These are phyloP conservation scores for Mimas tiliae DNA, from an alignment of 2,888 invertebrate genomes.

Conservation along the genomic window DNA sequence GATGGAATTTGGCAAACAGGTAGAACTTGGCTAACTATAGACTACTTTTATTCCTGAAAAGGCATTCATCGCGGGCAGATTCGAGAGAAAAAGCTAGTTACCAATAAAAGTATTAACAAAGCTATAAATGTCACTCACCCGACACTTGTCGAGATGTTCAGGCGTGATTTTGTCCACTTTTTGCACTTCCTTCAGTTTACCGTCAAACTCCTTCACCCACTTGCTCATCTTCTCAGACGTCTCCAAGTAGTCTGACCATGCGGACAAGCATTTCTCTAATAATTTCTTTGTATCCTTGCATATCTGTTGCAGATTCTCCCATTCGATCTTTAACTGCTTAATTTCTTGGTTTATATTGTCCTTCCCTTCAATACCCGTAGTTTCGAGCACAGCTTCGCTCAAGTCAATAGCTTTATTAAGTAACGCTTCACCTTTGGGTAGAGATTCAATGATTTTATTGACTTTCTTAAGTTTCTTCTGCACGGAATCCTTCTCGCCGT, in stretches of 20 bases:
- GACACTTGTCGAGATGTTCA: constrained; percentile 90
- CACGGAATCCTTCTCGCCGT: constrained; percentile 92
- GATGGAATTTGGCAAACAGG: too few relatives aligned
- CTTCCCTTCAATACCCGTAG: constrained; percentile 93
- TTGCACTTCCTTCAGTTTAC: constrained; percentile 86
- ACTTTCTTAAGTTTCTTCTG: constrained; percentile 91
- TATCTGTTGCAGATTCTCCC: constrained; percentile 91
- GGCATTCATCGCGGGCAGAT: too few relatives aligned
- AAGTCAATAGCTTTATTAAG: constrained; percentile 90
- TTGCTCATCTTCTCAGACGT: constrained; percentile 89
- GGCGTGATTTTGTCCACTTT: constrained; percentile 91
- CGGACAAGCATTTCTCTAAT: constrained; percentile 89
- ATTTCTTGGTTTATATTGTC: constrained; percentile 92
- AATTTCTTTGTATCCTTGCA: constrained; percentile 91
- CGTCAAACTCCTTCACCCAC: constrained; percentile 90
- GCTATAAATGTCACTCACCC: constrained; percentile 75
- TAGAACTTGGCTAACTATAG: too few relatives aligned
- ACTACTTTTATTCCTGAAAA: too few relatives aligned
- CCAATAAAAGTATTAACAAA: background rate
- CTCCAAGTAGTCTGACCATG: constrained; percentile 92
- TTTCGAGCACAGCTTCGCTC: constrained; percentile 90
- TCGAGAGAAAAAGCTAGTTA: too few relatives aligned
- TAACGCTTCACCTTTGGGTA: constrained; percentile 89
- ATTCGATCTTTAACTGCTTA: constrained; percentile 91
- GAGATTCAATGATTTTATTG: constrained; percentile 86